A percentile compares a stretch with the other conserved stretches of the same genome.
Conservation (phyloP, 1,140 invertebrate species). For the Argopecten irradians region DNA sequence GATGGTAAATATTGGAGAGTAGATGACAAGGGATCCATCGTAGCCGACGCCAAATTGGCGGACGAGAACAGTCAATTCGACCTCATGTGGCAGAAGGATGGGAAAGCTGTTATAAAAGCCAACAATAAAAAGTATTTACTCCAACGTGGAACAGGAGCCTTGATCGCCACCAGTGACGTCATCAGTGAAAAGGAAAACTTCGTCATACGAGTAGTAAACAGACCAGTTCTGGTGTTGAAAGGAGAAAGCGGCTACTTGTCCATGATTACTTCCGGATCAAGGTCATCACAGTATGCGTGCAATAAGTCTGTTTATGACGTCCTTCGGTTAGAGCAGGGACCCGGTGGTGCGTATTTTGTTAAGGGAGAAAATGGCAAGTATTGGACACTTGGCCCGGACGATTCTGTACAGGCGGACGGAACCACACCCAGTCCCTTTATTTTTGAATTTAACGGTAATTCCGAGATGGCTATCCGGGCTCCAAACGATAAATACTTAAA, state of each 20-base stretch:
- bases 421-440: conserved; percentile 91
- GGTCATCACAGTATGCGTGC: conserved; percentile 90
- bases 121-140: conserved; percentile 93
- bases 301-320: conserved; percentile 97
- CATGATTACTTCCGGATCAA: conserved; percentile 83
- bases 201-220: conserved; percentile 77
- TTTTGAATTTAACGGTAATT: conserved; percentile 93
- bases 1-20: conserved; percentile 97
- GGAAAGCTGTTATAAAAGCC: conserved; percentile 89
- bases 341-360: conserved; percentile 91
- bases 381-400: conserved; percentile 85
- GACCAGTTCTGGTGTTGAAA: conserved; percentile 94
- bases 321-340: conserved; percentile 88
- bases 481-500: conserved; percentile 84
- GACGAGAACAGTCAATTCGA: conserved; percentile 83
- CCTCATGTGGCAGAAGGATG: conserved; percentile 92
- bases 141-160: conserved; percentile 94
- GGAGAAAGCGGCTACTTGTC: conserved; percentile 97
- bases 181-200: conserved; percentile 86
- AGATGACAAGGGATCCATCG: conserved; percentile 90
- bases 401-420: conserved; percentile 87
- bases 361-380: conserved; percentile 96
- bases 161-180: conserved; percentile 91
- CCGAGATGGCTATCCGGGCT: conserved; percentile 91
- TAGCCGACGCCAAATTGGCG: conserved; percentile 88